Conservation (phyloP, 2,113 vertebrate genomes). For the Amblyornis subalaris region DNA sequence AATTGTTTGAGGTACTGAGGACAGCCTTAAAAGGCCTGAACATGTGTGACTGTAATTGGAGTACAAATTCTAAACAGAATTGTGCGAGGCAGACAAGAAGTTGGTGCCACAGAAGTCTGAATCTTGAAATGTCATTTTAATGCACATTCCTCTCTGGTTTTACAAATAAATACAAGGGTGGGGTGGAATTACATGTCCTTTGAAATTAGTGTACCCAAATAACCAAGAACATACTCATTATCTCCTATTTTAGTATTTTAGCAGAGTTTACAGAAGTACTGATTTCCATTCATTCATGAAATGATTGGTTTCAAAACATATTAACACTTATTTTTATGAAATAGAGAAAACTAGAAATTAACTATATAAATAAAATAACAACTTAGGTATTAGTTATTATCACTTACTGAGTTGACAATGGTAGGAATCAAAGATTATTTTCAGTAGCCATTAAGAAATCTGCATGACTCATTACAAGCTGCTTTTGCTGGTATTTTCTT, state of each 20-base stretch:
- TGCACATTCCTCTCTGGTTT: neutral
- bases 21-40: neutral
- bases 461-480: neutral
- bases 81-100: neutral
- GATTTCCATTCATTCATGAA: neutral
- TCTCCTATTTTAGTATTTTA: neutral
- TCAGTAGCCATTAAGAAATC: neutral
- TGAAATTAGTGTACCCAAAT: neutral
- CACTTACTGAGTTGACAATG: neutral
- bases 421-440: slow-evolving; percentile 15
- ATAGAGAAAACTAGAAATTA: neutral
- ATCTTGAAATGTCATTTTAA: neutral
- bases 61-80: neutral
- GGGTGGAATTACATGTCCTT: neutral
- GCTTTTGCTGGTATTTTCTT: neutral
- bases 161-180: neutral
- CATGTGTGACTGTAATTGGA: neutral
- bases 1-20: neutral
- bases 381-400: slow-evolving; percentile 6
- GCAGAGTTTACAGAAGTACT: neutral
- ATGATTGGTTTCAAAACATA: neutral
- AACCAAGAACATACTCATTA: neutral
- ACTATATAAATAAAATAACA: slow-evolving; percentile 5
- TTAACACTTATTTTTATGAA: neutral
- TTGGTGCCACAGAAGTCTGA: neutral